These are phyloP conservation scores for Phaethon lepturus DNA, from an alignment of 2,113 vertebrate genomes.

Conservation along the genomic window DNA sequence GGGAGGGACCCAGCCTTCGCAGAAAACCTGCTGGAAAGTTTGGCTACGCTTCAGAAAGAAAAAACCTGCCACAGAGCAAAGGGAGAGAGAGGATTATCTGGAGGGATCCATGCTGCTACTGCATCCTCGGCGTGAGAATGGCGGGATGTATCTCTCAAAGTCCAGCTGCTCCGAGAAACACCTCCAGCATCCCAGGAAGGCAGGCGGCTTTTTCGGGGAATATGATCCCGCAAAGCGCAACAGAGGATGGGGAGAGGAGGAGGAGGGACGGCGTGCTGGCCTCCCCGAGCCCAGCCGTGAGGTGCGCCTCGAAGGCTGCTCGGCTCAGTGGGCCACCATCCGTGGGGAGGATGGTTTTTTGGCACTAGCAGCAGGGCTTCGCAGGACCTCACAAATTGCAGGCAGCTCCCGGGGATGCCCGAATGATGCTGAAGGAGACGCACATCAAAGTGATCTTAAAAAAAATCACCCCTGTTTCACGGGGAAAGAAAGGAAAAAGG, in stretches of 20 bases:
- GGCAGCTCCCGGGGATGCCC: neutral
- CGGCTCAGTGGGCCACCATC: neutral
- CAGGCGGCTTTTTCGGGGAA: neutral
- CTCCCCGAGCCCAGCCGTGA: rapidly evolving
- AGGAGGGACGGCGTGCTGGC: neutral
- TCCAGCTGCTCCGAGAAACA: neutral
- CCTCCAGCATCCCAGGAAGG: neutral
- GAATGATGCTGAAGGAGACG: neutral
- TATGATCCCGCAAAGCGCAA: neutral
- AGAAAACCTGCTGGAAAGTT: neutral
- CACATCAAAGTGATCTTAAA: neutral
- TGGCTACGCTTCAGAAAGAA: neutral
- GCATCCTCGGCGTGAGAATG: rapidly evolving
- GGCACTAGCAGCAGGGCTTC: neutral
- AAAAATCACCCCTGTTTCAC: neutral
- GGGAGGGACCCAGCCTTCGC: neutral
- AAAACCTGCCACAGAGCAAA: neutral
- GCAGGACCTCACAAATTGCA: neutral
- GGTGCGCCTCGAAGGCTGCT: neutral
- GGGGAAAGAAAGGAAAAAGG: neutral
- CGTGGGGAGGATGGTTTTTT: neutral
- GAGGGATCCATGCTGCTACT: neutral
- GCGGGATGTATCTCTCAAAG: neutral
- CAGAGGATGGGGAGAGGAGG: neutral
- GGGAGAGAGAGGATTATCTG: neutral